Conservation (phyloP, 1,140 invertebrate species). For the Drosophila sulfurigaster region DNA sequence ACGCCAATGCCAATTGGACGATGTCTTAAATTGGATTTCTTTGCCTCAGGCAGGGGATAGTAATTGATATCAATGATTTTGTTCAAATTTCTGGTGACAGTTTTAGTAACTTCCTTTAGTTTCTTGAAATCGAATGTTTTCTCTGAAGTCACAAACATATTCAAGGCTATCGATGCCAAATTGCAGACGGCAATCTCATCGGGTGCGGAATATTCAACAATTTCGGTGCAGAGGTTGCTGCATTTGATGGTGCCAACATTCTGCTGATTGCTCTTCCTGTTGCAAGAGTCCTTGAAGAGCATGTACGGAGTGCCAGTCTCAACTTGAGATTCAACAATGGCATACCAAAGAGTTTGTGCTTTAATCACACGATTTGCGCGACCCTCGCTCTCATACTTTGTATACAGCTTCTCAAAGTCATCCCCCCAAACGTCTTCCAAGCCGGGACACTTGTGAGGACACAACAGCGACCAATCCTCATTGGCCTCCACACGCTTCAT, state of each 20-base stretch:
- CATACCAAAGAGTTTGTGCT: slow-evolving; percentile 96
- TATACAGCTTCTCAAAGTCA: slow-evolving; percentile 96
- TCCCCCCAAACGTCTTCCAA: slow-evolving; percentile 97
- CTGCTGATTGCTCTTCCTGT: slow-evolving; percentile 98
- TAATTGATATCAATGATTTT: slow-evolving; percentile 99
- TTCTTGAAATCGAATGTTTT: slow-evolving; percentile 95
- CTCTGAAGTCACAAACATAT: slow-evolving; percentile 95
- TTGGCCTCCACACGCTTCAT: slow-evolving; percentile 97
- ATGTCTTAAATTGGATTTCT: slow-evolving; percentile 95
- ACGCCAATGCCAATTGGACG: slow-evolving; percentile 98
- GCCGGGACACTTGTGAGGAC: slow-evolving; percentile 96
- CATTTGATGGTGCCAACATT: slow-evolving; percentile 99
- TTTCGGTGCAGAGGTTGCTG: slow-evolving; percentile 99
- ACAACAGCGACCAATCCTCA: slow-evolving; percentile 97
- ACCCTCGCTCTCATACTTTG: slow-evolving; percentile 94
- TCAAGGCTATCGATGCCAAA: slow-evolving; percentile 98
- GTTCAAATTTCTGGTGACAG: slow-evolving; percentile 96
- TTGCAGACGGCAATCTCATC: slow-evolving; percentile 99
- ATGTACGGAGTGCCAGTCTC: slow-evolving; percentile 99
- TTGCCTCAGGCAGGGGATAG: slow-evolving; percentile 96
- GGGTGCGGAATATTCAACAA: slow-evolving; percentile 95
- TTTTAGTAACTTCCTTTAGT: slow-evolving; percentile 95
- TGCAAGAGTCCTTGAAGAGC: slow-evolving; percentile 99
- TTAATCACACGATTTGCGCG: slow-evolving; percentile 91
- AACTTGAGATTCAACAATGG: slow-evolving; percentile 97